A percentile compares a stretch with the other conserved stretches of the same genome.
Evolutionary conservation across 2,113 vertebrate genomes (phyloP).

Genomic region (Sphyrna mokarran): DNA sequence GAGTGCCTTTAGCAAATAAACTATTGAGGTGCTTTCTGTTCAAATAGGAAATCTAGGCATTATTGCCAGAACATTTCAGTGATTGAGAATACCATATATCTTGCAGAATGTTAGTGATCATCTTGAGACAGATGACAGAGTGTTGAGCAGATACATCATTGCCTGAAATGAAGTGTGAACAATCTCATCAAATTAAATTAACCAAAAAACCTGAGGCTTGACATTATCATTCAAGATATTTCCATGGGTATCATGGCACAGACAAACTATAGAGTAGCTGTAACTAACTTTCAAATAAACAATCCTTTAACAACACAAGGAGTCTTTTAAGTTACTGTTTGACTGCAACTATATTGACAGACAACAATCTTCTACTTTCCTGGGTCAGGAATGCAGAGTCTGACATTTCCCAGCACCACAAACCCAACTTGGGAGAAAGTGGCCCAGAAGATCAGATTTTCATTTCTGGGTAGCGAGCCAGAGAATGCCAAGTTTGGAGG

Average conservation of each 20-base stretch:
- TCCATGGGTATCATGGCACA: not conserved
- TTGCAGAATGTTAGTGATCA: not conserved
- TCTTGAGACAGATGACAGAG: not conserved
- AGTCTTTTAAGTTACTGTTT: not conserved
- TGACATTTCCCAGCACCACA: too few species aligned
- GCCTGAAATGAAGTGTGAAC: not conserved
- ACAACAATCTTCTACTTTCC: not conserved
- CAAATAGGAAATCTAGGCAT: too few species aligned
- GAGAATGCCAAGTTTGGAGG: too few species aligned
- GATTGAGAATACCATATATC: too few species aligned
- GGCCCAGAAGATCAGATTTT: too few species aligned
- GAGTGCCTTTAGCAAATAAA: not conserved
- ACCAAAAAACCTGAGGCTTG: not conserved
- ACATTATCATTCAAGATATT: not conserved
- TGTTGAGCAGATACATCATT: not conserved
- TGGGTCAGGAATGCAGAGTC: too few species aligned
- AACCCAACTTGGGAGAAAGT: too few species aligned
- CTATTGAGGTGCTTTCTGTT: too few species aligned
- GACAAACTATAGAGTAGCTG: not conserved
- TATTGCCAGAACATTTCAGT: too few species aligned
- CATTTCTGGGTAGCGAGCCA: too few species aligned
- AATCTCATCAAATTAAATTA: constrained; percentile 5
- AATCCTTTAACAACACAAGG: not conserved
- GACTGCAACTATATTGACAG: not conserved
- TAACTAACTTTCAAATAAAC: not conserved